Conservation (phyloP, 2,888 invertebrate genomes). For the Mythimna pallens region DNA sequence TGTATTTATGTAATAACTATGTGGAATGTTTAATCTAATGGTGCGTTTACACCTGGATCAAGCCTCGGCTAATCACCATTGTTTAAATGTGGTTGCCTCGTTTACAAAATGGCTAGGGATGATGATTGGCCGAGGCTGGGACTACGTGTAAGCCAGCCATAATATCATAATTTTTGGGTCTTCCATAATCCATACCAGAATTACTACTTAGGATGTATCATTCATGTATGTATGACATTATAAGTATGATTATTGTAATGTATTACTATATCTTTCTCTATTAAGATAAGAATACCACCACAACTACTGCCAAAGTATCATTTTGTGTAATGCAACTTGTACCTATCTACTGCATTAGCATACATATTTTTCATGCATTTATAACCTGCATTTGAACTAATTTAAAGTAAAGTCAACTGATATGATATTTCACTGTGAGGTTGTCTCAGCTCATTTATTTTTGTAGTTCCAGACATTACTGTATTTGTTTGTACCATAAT, state of each 20-base stretch:
- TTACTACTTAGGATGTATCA: constrained; percentile 66
- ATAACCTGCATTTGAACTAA: constrained; percentile 52
- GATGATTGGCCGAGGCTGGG: too few species aligned
- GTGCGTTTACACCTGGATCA: too few species aligned
- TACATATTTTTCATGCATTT: constrained; percentile 59
- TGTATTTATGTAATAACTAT: constrained; percentile 37
- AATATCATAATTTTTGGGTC: constrained; percentile 70
- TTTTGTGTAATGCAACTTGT: constrained; percentile 38
- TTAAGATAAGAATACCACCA: constrained; percentile 25
- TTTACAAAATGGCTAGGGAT: too few species aligned
- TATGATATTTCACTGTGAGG: constrained; percentile 29
- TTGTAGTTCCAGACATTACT: constrained; percentile 66
- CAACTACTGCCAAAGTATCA: constrained; percentile 58
- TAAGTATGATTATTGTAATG: constrained; percentile 42
- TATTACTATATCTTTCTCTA: constrained; percentile 37
- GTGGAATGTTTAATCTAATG: constrained; percentile 31
- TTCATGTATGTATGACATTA: constrained; percentile 55
- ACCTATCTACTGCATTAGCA: constrained; percentile 2
- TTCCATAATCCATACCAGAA: constrained; percentile 71
- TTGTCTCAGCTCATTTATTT: constrained; percentile 60
- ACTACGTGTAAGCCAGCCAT: too few species aligned
- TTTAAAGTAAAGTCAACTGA: constrained; percentile 54
- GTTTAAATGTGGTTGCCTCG: too few species aligned
- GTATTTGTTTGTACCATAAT: constrained; percentile 63
- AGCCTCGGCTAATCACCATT: too few species aligned